phyloP scores from a whole-genome alignment of 2,797 vertebrate species.

The Amniataba percoides region DNA sequence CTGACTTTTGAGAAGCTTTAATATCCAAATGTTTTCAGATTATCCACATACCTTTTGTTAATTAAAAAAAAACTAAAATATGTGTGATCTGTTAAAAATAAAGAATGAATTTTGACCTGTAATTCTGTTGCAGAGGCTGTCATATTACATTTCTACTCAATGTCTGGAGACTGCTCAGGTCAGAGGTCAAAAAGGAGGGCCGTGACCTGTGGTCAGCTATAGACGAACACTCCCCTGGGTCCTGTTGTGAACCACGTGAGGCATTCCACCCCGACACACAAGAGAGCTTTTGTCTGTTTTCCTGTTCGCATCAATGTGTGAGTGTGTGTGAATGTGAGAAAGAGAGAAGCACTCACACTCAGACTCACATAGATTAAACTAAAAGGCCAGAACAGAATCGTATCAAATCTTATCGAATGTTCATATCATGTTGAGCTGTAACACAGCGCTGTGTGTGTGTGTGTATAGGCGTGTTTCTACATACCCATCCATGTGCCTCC shows the following conservation, averaged over 20 bases:
- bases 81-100: neutral
- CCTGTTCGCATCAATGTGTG: slow-evolving; percentile 23
- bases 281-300: slow-evolving; percentile 61
- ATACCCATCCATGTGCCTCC: slow-evolving; percentile 21
- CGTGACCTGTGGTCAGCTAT: slow-evolving; percentile 29
- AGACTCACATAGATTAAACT: neutral
- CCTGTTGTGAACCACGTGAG: slow-evolving; percentile 47
- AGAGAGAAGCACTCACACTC: neutral
- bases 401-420: slow-evolving; percentile 1
- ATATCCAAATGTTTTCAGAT: neutral
- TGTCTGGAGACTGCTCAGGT: neutral
- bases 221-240: slow-evolving; percentile 31
- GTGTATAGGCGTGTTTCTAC: slow-evolving; percentile 5
- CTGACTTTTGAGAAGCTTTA: neutral
- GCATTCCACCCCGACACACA: slow-evolving; percentile 64
- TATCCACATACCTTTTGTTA: no score
- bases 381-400: neutral
- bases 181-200: slow-evolving; percentile 21
- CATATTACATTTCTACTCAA: neutral
- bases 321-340: neutral
- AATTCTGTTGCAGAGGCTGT: no score
- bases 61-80: neutral
- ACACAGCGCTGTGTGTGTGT: neutral
- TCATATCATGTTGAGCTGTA: neutral
- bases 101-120: neutral